phyloP scores from a whole-genome alignment of 2,113 vertebrate species.

The Euleptes europaea region DNA sequence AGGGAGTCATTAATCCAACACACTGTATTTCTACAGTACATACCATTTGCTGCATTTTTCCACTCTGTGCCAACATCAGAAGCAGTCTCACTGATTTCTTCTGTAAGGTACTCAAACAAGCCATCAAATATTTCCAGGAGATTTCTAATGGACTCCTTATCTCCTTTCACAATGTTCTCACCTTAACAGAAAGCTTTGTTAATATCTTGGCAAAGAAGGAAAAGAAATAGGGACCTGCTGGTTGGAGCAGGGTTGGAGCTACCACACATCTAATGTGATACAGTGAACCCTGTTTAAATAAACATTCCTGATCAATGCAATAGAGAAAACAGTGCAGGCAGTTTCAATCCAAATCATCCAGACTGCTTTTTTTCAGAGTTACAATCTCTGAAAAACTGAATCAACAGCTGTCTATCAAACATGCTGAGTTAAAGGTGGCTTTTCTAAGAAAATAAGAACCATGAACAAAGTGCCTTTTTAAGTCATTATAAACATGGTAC shows the following conservation, averaged over 20 bases:
- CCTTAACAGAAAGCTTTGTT: constrained; percentile 74
- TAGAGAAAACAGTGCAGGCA: not conserved
- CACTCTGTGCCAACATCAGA: constrained; percentile 80
- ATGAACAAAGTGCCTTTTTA: too few relatives aligned
- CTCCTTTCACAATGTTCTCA: constrained; percentile 91
- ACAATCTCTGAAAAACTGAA: too few relatives aligned
- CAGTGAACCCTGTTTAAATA: not conserved
- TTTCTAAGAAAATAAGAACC: too few relatives aligned
- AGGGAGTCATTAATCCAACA: too few relatives aligned
- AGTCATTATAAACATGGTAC: too few relatives aligned
- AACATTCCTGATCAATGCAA: not conserved
- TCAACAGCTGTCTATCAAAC: too few relatives aligned
- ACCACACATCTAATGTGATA: not conserved
- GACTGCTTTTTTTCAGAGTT: not conserved
- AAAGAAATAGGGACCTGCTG: not conserved
- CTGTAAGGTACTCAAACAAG: constrained; percentile 92
- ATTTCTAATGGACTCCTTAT: constrained; percentile 89
- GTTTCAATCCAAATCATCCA: not conserved
- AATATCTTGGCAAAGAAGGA: constrained; percentile 11
- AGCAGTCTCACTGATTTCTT: constrained; percentile 82
- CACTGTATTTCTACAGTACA: not conserved
- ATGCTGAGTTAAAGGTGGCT: too few relatives aligned
- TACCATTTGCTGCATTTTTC: not conserved
- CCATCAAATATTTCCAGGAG: constrained; percentile 97
- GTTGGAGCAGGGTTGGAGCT: not conserved